These are phyloP conservation scores for Monochamus saltuarius DNA, from an alignment of 1,140 invertebrate species.

Conservation along the genomic window DNA sequence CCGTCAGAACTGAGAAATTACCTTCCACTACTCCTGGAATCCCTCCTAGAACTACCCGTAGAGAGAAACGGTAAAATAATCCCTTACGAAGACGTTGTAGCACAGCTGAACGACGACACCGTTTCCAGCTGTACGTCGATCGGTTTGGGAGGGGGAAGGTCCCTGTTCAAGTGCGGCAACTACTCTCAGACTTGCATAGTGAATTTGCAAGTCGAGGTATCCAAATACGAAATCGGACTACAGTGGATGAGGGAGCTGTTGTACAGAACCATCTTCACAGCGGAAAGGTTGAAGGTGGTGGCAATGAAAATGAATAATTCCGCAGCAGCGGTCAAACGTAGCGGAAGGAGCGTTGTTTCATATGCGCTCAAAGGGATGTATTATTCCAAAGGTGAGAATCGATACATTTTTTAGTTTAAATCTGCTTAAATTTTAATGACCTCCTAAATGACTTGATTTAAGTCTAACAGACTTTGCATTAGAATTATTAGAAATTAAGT, in stretches of 20 bases:
- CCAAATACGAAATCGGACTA: slow-evolving; percentile 74
- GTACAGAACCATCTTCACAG: slow-evolving; percentile 68
- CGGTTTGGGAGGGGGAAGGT: slow-evolving; percentile 55
- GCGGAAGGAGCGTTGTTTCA: slow-evolving; percentile 60
- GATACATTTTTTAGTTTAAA: no score
- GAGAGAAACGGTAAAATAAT: slow-evolving; percentile 59
- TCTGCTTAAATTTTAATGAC: no score
- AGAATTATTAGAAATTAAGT: no score
- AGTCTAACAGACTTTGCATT: no score
- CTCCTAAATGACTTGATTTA: no score
- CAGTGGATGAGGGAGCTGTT: slow-evolving; percentile 77
- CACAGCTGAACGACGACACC: slow-evolving; percentile 73
- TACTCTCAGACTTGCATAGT: slow-evolving; percentile 63
- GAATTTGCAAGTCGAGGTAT: slow-evolving; percentile 65
- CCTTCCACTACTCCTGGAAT: slow-evolving; percentile 71
- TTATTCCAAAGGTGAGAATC: slow-evolving; percentile 60
- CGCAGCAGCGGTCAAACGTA: slow-evolving; percentile 68
- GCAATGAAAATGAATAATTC: slow-evolving; percentile 76
- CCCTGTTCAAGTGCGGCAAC: slow-evolving; percentile 55
- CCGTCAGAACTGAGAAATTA: slow-evolving; percentile 64
- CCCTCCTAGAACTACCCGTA: slow-evolving; percentile 68
- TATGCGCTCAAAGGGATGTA: slow-evolving; percentile 65
- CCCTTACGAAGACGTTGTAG: slow-evolving; percentile 73
- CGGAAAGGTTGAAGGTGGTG: slow-evolving; percentile 73
- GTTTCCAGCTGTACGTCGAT: slow-evolving; percentile 59